A percentile compares a stretch with the other conserved stretches of the same genome.
These are phyloP conservation scores for Drosophila setifemur DNA, from an alignment of 1,140 invertebrate species.

Conservation along the genomic window DNA sequence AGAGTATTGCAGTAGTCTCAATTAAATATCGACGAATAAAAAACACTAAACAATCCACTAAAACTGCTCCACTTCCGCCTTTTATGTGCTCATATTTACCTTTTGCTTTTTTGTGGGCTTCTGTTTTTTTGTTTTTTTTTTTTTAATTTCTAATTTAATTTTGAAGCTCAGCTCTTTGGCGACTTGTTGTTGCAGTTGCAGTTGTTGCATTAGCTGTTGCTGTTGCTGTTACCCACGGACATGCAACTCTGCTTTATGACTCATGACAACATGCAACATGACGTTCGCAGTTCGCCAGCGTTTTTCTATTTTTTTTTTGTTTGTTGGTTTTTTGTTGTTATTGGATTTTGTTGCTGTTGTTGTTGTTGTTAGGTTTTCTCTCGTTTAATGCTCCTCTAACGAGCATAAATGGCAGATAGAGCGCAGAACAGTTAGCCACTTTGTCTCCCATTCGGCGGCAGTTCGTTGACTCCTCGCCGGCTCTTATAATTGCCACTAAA, in stretches of 20 bases:
- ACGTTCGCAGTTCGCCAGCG: slow-evolving; percentile 29
- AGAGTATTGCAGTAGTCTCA: not conserved
- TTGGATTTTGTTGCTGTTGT: not conserved
- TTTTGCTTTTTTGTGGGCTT: no score
- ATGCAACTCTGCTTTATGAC: slow-evolving; percentile 79
- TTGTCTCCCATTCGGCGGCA: slow-evolving; percentile 42
- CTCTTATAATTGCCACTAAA: slow-evolving; percentile 77
- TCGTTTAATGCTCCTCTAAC: slow-evolving; percentile 42
- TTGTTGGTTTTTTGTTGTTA: not conserved
- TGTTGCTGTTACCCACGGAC: slow-evolving; percentile 39
- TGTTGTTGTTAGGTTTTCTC: not conserved
- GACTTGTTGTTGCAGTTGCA: slow-evolving; percentile 45
- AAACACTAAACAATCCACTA: slow-evolving; percentile 23
- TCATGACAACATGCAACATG: slow-evolving; percentile 79
- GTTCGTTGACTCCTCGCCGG: slow-evolving; percentile 67
- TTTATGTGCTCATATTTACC: slow-evolving; percentile 23
- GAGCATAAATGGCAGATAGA: slow-evolving; percentile 37
- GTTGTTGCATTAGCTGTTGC: slow-evolving; percentile 8
- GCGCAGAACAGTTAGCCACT: slow-evolving; percentile 44
- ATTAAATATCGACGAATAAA: not conserved
- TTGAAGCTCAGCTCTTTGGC: slow-evolving; percentile 55
- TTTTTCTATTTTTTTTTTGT: slow-evolving; percentile 30
- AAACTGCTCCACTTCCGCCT: slow-evolving; percentile 34
- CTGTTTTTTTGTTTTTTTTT: slow-evolving; percentile 3
- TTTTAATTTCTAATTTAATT: slow-evolving; percentile 73